phyloP scores from a whole-genome alignment of 1,140 invertebrate genomes.

The Saxidomus purpurata region DNA sequence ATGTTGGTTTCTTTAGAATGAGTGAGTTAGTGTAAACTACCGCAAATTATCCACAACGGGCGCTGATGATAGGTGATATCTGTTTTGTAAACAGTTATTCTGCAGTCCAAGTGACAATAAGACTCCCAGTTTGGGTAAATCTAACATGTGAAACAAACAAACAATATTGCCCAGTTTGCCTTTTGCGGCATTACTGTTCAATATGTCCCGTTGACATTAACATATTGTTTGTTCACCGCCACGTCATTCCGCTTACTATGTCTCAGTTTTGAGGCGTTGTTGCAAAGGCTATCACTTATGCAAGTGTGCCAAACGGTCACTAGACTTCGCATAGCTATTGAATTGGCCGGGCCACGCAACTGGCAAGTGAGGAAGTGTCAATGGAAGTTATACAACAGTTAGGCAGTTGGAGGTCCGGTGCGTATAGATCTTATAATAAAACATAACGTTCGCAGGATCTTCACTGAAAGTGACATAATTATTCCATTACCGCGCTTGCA shows the following conservation, averaged over 20 bases:
- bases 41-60: neutral
- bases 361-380: neutral
- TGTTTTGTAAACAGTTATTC: neutral
- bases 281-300: neutral
- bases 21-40: slow-evolving; percentile 13
- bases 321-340: slow-evolving; percentile 20
- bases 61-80: neutral
- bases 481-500: too few relatives aligned
- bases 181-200: neutral
- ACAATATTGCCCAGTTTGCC: neutral
- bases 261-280: slow-evolving; percentile 1
- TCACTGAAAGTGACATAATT: neutral
- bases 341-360: slow-evolving; percentile 26
- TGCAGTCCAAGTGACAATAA: neutral
- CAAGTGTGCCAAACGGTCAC: neutral
- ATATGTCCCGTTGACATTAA: neutral
- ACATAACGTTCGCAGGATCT: neutral
- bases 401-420: slow-evolving; percentile 10
- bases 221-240: neutral
- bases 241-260: neutral
- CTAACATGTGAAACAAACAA: neutral
- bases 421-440: neutral
- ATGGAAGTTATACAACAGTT: slow-evolving; percentile 3
- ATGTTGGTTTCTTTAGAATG: slow-evolving; percentile 8
- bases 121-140: neutral